phyloP scores from a whole-genome alignment of 2,797 vertebrate genomes.

The Trichosurus vulpecula region DNA sequence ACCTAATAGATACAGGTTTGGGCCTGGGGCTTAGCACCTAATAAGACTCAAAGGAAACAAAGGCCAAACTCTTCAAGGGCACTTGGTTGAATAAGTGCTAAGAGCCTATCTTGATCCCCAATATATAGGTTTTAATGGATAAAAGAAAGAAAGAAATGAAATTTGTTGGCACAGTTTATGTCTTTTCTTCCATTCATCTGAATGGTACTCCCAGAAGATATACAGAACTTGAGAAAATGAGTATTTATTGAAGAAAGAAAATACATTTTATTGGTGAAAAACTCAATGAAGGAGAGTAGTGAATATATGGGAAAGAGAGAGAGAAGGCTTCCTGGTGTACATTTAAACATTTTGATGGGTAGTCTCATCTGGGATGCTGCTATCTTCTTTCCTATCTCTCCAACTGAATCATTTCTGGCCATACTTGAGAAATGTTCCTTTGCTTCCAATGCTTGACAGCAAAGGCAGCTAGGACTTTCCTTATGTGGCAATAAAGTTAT shows the following conservation, averaged over 20 bases:
- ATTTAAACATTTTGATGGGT: not conserved
- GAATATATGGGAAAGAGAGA: not conserved
- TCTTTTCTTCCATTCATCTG: not conserved
- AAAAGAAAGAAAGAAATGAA: not conserved
- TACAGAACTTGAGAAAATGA: not conserved
- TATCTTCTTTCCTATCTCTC: not conserved
- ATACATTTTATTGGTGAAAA: not conserved
- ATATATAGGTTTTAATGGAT: not conserved
- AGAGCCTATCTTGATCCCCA: too few species aligned
- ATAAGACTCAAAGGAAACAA: too few species aligned
- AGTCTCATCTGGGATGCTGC: not conserved
- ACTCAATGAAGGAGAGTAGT: not conserved
- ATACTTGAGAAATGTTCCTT: not conserved
- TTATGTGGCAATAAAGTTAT: not conserved
- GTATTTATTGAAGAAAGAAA: not conserved
- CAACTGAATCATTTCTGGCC: not conserved
- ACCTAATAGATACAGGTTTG: too few species aligned
- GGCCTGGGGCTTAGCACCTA: too few species aligned
- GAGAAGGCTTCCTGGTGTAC: not conserved
- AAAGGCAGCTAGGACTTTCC: too few species aligned
- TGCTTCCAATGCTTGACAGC: not conserved
- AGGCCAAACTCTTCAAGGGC: too few species aligned
- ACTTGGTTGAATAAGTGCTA: too few species aligned
- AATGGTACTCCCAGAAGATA: not conserved
- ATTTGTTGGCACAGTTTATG: not conserved